These are phyloP conservation scores for Girardinichthys multiradiatus DNA, from an alignment of 2,113 vertebrate genomes.

Conservation along the genomic window DNA sequence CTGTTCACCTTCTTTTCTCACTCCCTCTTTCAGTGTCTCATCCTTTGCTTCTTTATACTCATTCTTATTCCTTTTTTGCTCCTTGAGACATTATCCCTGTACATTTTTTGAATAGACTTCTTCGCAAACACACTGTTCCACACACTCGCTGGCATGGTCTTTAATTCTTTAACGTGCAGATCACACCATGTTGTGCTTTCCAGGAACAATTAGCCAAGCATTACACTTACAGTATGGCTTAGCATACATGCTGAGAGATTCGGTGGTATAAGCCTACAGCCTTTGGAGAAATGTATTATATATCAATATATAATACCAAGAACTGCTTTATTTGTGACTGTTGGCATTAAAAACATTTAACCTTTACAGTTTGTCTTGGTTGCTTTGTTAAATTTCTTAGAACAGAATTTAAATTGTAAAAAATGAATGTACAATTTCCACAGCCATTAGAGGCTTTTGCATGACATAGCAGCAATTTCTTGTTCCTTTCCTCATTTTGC, in stretches of 20 bases:
- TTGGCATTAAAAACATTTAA: background rate
- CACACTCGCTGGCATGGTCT: background rate
- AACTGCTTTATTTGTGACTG: background rate
- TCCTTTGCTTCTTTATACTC: conserved; percentile 26
- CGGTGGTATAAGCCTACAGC: too few relatives aligned
- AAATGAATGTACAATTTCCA: background rate
- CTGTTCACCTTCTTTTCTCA: conserved; percentile 36
- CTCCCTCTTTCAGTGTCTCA: conserved; percentile 37
- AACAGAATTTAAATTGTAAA: background rate
- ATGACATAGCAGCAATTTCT: background rate
- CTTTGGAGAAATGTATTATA: background rate
- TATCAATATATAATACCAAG: background rate
- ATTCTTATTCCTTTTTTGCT: conserved; percentile 26
- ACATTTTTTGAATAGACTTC: conserved; percentile 27
- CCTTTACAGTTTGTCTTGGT: too few relatives aligned
- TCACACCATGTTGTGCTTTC: background rate
- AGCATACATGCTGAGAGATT: background rate
- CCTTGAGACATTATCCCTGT: background rate
- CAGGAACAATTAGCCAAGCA: background rate
- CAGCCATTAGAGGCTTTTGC: background rate
- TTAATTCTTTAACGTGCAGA: too few relatives aligned
- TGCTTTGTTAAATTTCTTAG: too few relatives aligned
- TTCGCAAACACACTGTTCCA: background rate
- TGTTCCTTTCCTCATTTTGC: background rate
- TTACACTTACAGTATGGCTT: background rate